Conservation (phyloP, 2,888 invertebrate genomes). For the Cheiracanthium punctorium region DNA sequence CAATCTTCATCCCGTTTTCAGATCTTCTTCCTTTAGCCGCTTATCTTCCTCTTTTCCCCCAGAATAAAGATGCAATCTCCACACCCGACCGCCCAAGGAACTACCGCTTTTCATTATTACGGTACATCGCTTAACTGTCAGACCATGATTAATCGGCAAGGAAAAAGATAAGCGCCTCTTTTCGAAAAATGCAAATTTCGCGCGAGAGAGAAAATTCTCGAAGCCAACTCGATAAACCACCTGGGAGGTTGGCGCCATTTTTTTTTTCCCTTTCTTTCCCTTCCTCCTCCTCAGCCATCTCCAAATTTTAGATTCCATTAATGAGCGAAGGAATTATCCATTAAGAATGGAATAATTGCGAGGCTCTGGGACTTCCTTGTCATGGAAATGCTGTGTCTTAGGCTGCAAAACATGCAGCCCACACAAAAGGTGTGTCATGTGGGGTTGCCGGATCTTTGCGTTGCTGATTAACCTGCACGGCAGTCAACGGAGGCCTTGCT, state of each 20-base stretch:
- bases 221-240: conserved; percentile 61
- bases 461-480: conserved; percentile 34
- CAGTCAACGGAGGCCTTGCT: conserved; percentile 25
- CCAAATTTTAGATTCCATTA: conserved; percentile 68
- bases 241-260: conserved; percentile 38
- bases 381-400: conserved; percentile 59
- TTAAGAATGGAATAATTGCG: conserved; percentile 70
- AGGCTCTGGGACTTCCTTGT: conserved; percentile 58
- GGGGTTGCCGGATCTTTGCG: conserved; percentile 36
- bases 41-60: not conserved
- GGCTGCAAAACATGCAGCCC: conserved; percentile 58
- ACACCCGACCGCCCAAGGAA: conserved; percentile 25
- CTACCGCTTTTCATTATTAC: conserved; percentile 50
- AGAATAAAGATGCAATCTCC: conserved; percentile 42
- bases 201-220: not conserved
- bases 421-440: conserved; percentile 56
- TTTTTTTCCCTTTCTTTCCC: conserved; percentile 49
- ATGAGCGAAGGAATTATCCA: conserved; percentile 68
- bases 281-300: not conserved
- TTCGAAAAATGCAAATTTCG: conserved; percentile 61
- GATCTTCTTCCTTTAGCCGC: not conserved
- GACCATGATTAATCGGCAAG: conserved; percentile 62
- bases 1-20: not conserved
- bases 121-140: conserved; percentile 54
- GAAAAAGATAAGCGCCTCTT: conserved; percentile 44